phyloP scores from a whole-genome alignment of 1,140 invertebrate genomes.

The Drosophila sturtevanti region DNA sequence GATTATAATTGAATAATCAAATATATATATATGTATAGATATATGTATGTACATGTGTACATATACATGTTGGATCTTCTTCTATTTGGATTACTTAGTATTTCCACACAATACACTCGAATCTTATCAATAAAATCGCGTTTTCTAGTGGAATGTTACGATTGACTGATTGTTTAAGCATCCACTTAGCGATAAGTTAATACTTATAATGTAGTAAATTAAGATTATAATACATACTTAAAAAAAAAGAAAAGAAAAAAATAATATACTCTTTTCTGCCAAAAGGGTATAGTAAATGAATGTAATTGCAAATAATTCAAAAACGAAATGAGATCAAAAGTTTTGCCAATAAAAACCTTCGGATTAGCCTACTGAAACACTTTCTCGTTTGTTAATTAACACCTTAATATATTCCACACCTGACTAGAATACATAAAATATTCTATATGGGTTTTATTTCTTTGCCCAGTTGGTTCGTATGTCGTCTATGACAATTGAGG shows the following conservation, averaged over 20 bases:
- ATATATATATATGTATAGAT: background rate
- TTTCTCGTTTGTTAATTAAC: conserved; percentile 49
- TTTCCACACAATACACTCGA: conserved; percentile 32
- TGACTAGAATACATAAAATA: conserved; percentile 57
- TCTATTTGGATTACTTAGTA: background rate
- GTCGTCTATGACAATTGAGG: conserved; percentile 33
- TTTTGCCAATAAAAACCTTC: conserved; percentile 6
- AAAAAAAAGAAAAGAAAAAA: too few species aligned
- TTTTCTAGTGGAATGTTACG: background rate
- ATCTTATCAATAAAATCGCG: conserved; percentile 13
- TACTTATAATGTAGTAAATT: too few species aligned
- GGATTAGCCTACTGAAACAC: conserved; percentile 14
- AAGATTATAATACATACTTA: too few species aligned
- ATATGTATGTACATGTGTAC: too few species aligned
- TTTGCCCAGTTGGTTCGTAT: background rate
- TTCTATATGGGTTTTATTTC: conserved; percentile 10
- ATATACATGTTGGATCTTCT: too few species aligned
- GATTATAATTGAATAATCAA: background rate
- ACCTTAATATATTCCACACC: conserved; percentile 18
- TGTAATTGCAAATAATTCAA: too few species aligned
- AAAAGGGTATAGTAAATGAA: too few species aligned
- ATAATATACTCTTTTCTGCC: too few species aligned
- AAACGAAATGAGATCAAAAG: conserved; percentile 7
- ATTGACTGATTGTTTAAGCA: conserved; percentile 16
- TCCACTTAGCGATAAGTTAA: conserved; percentile 25